Evolutionary conservation across 2,888 invertebrate species (phyloP), one percentile per base, ranked within the genome.

Genomic region (Mamestra brassicae): DNA sequence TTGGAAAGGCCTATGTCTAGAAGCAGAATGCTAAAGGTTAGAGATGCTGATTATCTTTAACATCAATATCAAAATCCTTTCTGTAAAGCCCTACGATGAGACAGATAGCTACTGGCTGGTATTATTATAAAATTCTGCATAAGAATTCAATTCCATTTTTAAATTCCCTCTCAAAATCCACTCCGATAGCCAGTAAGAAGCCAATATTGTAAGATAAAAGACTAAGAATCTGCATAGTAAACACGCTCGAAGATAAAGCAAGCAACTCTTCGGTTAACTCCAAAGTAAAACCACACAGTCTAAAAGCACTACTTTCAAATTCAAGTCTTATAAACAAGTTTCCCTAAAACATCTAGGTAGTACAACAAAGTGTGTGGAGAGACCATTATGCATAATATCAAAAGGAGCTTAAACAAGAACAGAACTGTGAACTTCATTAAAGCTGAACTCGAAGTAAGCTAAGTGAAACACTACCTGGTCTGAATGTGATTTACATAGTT

Each of bases 401-500:
- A 68, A 79, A 82, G 52, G 62, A 74, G 83, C 72, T 85, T 80
- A 71, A 83, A 82, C 74, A 72, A 78, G 78, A 78, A 71, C 71
- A 71, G 64, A 80, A 73, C 68, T 73, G 13, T 17, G 26, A 85
- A 86, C 80, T 80, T 69, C 55, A 75, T 85, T 80, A 87, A 76
- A 71, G 34, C 71, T 64, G 8, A 60, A 67, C 68, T 68, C 68
- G 63, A 65, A 87, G 85, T 78, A 75, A 73, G 64, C 57, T 68
- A 74, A 85, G 72, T 79, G 68, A 78, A 78, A 85, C 79, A 75
- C 70, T 79, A 79, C 80, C 74, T 78, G 87, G 17, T 60, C 38
- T 70, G 63, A 72, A 72, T 84, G 67, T 71, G 77, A 84, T 82
- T 84, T 78, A 60, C 82, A 78, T 78, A 78, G 85, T 83, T 85